Evolutionary conservation across 2,113 vertebrate species (phyloP).

Genomic region (Pomatostomus ruficeps): DNA sequence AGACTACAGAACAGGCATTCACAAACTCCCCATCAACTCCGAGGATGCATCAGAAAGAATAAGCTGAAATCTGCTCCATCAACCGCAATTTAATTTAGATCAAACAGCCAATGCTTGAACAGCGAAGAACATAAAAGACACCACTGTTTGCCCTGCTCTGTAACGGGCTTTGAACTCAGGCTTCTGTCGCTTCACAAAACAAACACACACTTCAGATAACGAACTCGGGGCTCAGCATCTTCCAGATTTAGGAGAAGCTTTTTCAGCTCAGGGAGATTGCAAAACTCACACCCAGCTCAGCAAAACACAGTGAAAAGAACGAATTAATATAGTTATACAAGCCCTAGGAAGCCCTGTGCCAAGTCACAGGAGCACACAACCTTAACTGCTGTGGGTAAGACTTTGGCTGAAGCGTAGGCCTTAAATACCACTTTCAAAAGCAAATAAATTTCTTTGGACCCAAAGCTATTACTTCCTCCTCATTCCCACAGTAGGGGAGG

Average conservation of each 20-base stretch:
- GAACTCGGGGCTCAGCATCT: background rate
- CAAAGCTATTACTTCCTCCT: background rate
- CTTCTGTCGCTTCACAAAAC: background rate
- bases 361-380: fast-evolving
- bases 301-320: background rate
- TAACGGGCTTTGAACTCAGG: background rate
- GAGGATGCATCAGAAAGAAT: background rate
- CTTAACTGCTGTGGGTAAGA: background rate
- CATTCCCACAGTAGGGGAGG: no score
- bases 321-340: background rate
- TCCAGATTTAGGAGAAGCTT: background rate
- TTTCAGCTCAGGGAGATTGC: background rate
- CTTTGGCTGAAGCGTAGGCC: background rate
- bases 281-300: background rate
- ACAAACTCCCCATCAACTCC: background rate
- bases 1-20: background rate
- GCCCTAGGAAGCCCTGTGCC: background rate
- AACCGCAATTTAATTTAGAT: background rate
- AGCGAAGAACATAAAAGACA: background rate
- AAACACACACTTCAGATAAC: background rate
- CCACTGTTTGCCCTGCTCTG: background rate
- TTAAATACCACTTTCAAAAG: background rate
- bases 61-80: background rate
- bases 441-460: background rate
- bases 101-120: background rate